These are phyloP conservation scores for Intellagama lesueurii DNA, from an alignment of 2,797 vertebrate genomes.

Conservation along the genomic window DNA sequence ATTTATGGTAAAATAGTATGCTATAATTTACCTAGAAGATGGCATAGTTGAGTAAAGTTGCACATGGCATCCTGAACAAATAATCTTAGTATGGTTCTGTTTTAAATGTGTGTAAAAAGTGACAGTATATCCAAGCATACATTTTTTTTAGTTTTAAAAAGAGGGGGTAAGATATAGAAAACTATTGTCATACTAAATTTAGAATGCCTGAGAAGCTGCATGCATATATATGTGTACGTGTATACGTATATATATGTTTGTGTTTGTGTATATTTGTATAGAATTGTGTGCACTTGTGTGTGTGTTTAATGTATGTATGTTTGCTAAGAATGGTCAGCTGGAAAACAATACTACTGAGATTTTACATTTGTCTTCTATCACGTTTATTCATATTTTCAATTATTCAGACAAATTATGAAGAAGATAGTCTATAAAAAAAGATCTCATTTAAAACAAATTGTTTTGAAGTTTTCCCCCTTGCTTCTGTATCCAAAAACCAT, in stretches of 20 bases:
- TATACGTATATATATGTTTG: no score
- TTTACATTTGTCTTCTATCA: no score
- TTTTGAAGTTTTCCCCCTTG: neutral
- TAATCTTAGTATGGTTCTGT: neutral
- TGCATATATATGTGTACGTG: neutral
- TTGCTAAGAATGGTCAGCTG: no score
- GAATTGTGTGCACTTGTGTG: no score
- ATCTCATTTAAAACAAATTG: neutral
- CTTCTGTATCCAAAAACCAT: neutral
- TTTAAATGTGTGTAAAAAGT: neutral
- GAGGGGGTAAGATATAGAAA: neutral
- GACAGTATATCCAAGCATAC: neutral
- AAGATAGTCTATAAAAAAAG: neutral
- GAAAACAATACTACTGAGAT: no score
- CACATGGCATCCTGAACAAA: neutral
- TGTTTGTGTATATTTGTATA: no score
- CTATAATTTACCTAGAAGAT: neutral
- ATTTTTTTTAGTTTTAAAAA: neutral
- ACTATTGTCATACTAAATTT: neutral
- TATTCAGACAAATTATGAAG: no score
- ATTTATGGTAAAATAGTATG: neutral
- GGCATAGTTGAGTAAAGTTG: neutral
- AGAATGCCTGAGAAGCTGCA: neutral
- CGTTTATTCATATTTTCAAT: no score
- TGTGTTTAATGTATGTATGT: no score